Conservation (phyloP, 1,140 invertebrate species). For the Leucophenga varia region DNA sequence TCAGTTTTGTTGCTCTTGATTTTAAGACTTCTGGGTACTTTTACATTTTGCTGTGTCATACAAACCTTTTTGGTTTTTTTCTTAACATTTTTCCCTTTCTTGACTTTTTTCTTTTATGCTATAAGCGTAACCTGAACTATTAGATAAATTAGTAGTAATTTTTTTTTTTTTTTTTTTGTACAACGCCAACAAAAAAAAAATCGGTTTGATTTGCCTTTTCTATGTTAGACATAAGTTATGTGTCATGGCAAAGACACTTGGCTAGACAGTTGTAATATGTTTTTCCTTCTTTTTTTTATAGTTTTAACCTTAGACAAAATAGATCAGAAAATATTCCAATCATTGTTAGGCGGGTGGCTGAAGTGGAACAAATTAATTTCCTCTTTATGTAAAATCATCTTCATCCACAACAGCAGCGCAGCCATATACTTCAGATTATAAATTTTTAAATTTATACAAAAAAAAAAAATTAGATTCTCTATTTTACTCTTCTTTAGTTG, state of each 20-base stretch:
- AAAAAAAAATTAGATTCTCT: too few species aligned
- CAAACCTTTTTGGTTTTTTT: too few species aligned
- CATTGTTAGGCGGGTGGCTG: slow-evolving; percentile 50
- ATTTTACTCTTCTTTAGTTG: slow-evolving; percentile 9
- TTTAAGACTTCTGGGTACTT: too few species aligned
- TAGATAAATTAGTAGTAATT: slow-evolving; percentile 43
- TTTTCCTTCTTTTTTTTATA: too few species aligned
- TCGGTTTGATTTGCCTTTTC: slow-evolving; percentile 25
- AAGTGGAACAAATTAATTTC: slow-evolving; percentile 53
- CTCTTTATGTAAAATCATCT: slow-evolving; percentile 43
- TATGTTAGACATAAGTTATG: slow-evolving; percentile 25
- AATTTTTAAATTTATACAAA: too few species aligned
- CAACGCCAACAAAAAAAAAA: slow-evolving; percentile 18
- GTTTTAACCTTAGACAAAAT: too few species aligned
- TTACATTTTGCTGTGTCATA: too few species aligned
- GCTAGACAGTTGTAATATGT: slow-evolving; percentile 17
- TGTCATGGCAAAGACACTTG: slow-evolving; percentile 33
- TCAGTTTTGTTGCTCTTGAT: too few species aligned
- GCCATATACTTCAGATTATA: too few species aligned
- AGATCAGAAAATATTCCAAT: slow-evolving; percentile 33
- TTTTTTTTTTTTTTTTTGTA: slow-evolving; percentile 14
- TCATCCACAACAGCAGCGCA: too few species aligned
- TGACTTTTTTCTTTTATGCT: too few species aligned
- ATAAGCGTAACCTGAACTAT: slow-evolving; percentile 14
- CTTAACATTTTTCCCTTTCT: too few species aligned